Evolutionary conservation across 2,888 invertebrate genomes (phyloP).

Genomic region (Drosophila demipolita): DNA sequence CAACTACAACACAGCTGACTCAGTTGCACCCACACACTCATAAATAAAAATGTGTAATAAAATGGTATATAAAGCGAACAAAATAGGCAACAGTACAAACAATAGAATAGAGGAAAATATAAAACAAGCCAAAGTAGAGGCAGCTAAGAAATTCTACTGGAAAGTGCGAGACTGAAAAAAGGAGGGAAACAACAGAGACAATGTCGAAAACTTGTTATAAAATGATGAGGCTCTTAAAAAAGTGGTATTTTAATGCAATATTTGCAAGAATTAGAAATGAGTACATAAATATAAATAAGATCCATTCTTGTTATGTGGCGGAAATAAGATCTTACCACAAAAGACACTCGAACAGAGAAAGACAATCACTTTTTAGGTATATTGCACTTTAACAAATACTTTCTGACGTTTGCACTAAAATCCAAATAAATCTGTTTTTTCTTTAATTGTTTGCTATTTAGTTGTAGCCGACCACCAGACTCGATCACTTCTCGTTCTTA

Average conservation of each 20-base stretch:
- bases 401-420: slow-evolving; percentile 80
- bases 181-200: slow-evolving; percentile 15
- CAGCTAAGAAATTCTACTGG: slow-evolving; percentile 32
- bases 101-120: slow-evolving; percentile 21
- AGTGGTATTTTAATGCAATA: too few relatives aligned
- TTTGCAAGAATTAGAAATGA: neutral
- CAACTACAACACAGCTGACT: too few relatives aligned
- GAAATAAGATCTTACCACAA: slow-evolving; percentile 56
- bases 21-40: too few relatives aligned
- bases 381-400: slow-evolving; percentile 23
- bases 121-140: neutral
- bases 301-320: neutral
- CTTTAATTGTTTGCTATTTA: slow-evolving; percentile 11
- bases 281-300: neutral
- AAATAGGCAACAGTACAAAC: too few relatives aligned
- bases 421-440: slow-evolving; percentile 18
- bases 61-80: too few relatives aligned
- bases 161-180: slow-evolving; percentile 3
- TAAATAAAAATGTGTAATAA: too few relatives aligned
- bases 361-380: slow-evolving; percentile 27
- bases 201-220: slow-evolving; percentile 19
- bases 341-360: slow-evolving; percentile 1
- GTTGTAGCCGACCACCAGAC: slow-evolving; percentile 31
- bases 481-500: slow-evolving; percentile 49
- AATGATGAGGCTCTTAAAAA: too few relatives aligned